Evolutionary conservation across 2,888 invertebrate genomes (phyloP).

Genomic region (Rhingia rostrata): DNA sequence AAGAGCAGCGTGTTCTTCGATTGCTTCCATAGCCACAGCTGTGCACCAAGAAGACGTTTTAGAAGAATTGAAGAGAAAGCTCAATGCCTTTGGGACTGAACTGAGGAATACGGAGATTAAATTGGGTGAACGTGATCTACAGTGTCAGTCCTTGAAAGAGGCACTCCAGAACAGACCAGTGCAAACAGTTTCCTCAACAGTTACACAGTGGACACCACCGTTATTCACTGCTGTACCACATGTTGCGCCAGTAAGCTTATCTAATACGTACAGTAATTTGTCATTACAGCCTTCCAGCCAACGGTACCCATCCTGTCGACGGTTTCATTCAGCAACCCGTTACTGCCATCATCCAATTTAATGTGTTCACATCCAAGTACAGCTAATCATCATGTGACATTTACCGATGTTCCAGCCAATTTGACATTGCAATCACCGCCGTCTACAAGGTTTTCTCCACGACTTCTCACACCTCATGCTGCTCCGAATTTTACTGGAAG

Average conservation of each 20-base stretch:
- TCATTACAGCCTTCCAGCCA: not conserved
- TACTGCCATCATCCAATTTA: not conserved
- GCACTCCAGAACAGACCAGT: slow-evolving; percentile 8
- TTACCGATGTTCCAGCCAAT: not conserved
- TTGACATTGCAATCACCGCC: slow-evolving; percentile 2
- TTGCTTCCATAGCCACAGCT: not conserved
- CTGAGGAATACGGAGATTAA: slow-evolving; percentile 11
- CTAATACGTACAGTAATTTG: not conserved
- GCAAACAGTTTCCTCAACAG: not conserved
- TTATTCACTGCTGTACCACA: slow-evolving; percentile 10
- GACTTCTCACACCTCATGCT: slow-evolving; percentile 8
- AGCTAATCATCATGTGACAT: slow-evolving; percentile 3
- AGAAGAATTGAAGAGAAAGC: not conserved
- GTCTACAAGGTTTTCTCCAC: slow-evolving; percentile 13
- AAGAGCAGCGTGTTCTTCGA: not conserved
- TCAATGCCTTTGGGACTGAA: slow-evolving; percentile 2
- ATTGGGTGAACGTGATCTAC: slow-evolving; percentile 10
- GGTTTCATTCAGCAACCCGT: slow-evolving; percentile 16
- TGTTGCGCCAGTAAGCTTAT: not conserved
- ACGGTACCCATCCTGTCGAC: slow-evolving; percentile 12
- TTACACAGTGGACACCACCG: not conserved
- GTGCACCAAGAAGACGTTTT: not conserved
- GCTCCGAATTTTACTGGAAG: slow-evolving; percentile 13
- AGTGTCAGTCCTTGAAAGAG: slow-evolving; percentile 15
- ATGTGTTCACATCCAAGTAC: not conserved